Base-by-base conservation (phyloP, 2,888 invertebrate genomes). In the Spialia ferax region DNA sequence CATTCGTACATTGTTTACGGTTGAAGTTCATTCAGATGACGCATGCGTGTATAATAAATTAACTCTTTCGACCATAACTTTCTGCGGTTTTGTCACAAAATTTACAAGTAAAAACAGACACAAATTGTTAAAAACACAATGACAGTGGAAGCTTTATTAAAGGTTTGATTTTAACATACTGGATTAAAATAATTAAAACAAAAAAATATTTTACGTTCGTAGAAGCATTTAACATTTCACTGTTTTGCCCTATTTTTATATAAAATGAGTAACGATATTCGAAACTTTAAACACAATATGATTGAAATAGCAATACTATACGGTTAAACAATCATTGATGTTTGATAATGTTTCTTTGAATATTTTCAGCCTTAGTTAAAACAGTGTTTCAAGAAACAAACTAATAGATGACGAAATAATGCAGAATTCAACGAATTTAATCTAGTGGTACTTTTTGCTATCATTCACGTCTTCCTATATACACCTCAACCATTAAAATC, bases 51-150 rank as follows among this genome's bases (percentile, higher is more conserved):
- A 35, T 4, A 32, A 55, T 32, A 56, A 32, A 56, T 56, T 56
- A 56, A 22, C 42, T n/a, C n/a, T 38, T 42, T 38, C 32, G 50
- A 57, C 61, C 50, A 35, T 35, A 45, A 56, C 48, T 48, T 56
- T 56, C 8, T 32, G 56, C 13, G 63, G 64, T 57, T 64, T 48
- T 32, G 23, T 59, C 50, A 8, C 32, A 50, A 59, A 57, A 66
- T 60, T 52, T 50, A 54, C 15, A 26, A 15, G 18, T 20, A 23
- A 26, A 23, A 50, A 11, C 13, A 29, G 22, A 23, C 13, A 23
- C 42, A 65, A 59, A 50, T 38, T 1, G 13, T 50, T 45, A 0
- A 26, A 35, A 23, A 8, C 32, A 32, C 13, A n/a, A 38, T n/a
- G n/a, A 38, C 35, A 2, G n/a, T 38, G 1, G 35, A 35, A 35